Conservation (phyloP, 2,113 vertebrate genomes). For the Odobenus rosmarus region DNA sequence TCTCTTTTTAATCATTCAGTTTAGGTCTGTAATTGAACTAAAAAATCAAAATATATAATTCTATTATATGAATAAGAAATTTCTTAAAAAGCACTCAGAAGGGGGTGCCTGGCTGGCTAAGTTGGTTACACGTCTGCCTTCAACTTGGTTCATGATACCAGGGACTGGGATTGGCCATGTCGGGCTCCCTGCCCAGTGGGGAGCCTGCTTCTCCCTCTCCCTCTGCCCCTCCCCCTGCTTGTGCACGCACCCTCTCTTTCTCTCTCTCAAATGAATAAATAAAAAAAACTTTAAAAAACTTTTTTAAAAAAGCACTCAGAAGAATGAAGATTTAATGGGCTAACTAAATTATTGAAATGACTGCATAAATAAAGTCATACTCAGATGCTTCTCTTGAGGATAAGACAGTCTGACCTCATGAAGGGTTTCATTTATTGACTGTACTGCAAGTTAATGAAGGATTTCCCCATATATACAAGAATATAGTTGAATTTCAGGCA, state of each 20-base stretch:
- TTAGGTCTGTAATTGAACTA: conserved; percentile 7
- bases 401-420: not conserved
- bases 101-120: too few relatives aligned
- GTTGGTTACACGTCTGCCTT: too few relatives aligned
- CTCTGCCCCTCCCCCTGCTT: too few relatives aligned
- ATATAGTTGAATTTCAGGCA: not conserved
- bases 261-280: too few relatives aligned
- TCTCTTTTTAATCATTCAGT: conserved; percentile 56
- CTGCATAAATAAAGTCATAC: not conserved
- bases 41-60: not conserved
- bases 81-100: not conserved
- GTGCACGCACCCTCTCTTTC: too few relatives aligned
- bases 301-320: not conserved
- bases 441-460: not conserved
- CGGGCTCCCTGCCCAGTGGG: too few relatives aligned
- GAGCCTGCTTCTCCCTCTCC: too few relatives aligned
- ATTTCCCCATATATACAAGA: not conserved
- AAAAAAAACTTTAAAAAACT: too few relatives aligned
- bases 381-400: not conserved
- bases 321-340: not conserved
- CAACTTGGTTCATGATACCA: too few relatives aligned
- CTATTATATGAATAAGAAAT: not conserved
- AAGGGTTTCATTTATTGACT: not conserved
- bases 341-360: not conserved
- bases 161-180: too few relatives aligned